phyloP scores from a whole-genome alignment of 2,797 vertebrate species.

The Protonibea diacanthus region DNA sequence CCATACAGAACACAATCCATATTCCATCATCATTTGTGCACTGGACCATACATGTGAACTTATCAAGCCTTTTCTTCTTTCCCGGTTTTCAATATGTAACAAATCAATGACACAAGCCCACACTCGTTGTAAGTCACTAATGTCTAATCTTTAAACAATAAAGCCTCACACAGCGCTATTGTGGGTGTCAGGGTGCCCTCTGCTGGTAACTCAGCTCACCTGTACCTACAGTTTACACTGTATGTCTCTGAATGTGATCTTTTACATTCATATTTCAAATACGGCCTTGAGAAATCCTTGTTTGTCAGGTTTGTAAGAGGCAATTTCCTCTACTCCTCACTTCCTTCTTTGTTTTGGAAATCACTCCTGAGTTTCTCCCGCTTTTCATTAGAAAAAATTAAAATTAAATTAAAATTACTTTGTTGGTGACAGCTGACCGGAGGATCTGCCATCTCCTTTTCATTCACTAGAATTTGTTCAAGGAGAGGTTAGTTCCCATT shows the following conservation, averaged over 20 bases:
- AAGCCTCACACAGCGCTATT: conserved; percentile 8
- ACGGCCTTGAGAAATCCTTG: background rate
- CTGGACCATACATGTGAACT: conserved; percentile 27
- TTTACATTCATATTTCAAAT: conserved; percentile 23
- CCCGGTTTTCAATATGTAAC: conserved; percentile 38
- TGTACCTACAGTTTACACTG: background rate
- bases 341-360: background rate
- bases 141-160: conserved; percentile 39
- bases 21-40: conserved; percentile 40
- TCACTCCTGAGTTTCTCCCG: conserved; percentile 14
- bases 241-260: background rate
- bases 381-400: conserved; percentile 22
- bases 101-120: conserved; percentile 38
- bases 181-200: conserved; percentile 69
- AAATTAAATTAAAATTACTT: conserved; percentile 46
- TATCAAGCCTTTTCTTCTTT: conserved; percentile 26
- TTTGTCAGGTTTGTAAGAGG: background rate
- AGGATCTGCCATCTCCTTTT: conserved; percentile 65
- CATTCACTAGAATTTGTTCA: conserved; percentile 49
- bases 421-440: conserved; percentile 51
- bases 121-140: conserved; percentile 13
- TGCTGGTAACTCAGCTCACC: conserved; percentile 63
- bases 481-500: conserved; percentile 31
- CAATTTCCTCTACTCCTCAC: conserved; percentile 12
- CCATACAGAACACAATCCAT: conserved; percentile 30